A percentile compares a stretch with the other conserved stretches of the same genome.
phyloP scores from a whole-genome alignment of 2,888 invertebrate species.

The Drosophila limbata region DNA sequence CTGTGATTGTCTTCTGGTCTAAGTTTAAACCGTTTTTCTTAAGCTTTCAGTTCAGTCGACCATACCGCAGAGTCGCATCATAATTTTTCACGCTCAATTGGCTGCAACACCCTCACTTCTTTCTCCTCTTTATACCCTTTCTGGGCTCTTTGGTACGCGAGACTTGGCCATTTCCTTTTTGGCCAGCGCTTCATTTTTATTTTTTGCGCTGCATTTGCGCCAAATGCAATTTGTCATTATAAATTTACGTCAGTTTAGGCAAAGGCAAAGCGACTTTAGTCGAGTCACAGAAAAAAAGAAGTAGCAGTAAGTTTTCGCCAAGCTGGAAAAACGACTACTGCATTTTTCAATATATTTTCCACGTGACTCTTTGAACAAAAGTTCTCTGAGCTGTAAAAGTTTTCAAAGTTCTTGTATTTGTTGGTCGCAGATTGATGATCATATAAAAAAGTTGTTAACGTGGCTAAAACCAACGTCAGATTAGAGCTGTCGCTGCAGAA shows the following conservation, averaged over 20 bases:
- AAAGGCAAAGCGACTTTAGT: slow-evolving; percentile 53
- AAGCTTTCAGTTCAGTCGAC: slow-evolving; percentile 19
- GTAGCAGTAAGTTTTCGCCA: slow-evolving; percentile 26
- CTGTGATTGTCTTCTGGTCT: slow-evolving; percentile 53
- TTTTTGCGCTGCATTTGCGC: slow-evolving; percentile 63
- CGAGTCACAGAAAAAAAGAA: slow-evolving; percentile 22
- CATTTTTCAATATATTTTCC: slow-evolving; percentile 74
- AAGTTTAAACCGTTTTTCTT: slow-evolving; percentile 37
- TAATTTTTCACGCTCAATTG: slow-evolving; percentile 80
- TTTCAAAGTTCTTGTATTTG: slow-evolving; percentile 16
- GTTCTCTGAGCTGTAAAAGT: slow-evolving; percentile 37
- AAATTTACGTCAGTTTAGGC: slow-evolving; percentile 82
- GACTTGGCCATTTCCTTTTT: slow-evolving; percentile 37
- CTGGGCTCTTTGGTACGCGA: not conserved
- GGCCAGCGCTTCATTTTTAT: slow-evolving; percentile 10
- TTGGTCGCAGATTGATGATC: slow-evolving; percentile 70
- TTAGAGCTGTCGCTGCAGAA: slow-evolving; percentile 30
- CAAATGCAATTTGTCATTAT: slow-evolving; percentile 83
- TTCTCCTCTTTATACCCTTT: not conserved
- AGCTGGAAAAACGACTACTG: slow-evolving; percentile 46
- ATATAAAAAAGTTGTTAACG: slow-evolving; percentile 77
- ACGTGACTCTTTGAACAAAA: slow-evolving; percentile 58
- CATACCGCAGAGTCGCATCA: slow-evolving; percentile 50
- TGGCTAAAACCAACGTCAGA: slow-evolving; percentile 49
- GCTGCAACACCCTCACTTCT: slow-evolving; percentile 35